Evolutionary conservation across 2,888 invertebrate species (phyloP), one percentile per base, ranked within the genome.

Genomic region (Steromphala cineraria): DNA sequence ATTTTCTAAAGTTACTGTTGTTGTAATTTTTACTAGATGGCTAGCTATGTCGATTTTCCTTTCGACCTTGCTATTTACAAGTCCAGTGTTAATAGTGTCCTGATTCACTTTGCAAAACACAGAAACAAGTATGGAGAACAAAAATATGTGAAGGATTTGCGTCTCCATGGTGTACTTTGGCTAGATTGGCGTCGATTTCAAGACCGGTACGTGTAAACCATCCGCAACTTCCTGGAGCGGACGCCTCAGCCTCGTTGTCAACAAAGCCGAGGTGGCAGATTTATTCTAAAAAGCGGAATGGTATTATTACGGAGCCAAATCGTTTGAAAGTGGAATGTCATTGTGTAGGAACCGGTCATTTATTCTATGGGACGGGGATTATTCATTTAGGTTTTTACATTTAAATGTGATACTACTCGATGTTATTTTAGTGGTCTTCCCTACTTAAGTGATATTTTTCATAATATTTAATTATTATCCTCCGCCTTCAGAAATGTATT

Each of bases 21-120:
- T 95, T 17, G 95, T 95, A 79, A 97, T 95, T 94, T 97, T 98
- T 2, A 97, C 97, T 82, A 99, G 95, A 94, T 98, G 98, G 8
- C 97, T 96, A 7, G 97, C 95, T 85, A 98, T 94, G 94, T 99
- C 98, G 88, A 99, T 95, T 76, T 95, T 95, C 92, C 98, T 95
- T 84, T 98, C 98, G 24, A 97, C 96, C 95, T 97, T 97, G 93
- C 91, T 91, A 81, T 94, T 91, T 1, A 94, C 91, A 17, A 94
- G 78, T 86, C 89, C 89, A 8, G 81, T 80, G 80, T 88, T 90
- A 52, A 92, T 87, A 2, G 88, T 79, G 79, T 91, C 92, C 81
- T 87, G 86, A 79, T 87, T 87, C 5, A 86, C 85, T 82, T 86
- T 89, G 86, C 89, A 85, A 67, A 75, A 71, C 17, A 84, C 80